Conservation (phyloP, 2,888 invertebrate species). For the Elmis aenea region DNA sequence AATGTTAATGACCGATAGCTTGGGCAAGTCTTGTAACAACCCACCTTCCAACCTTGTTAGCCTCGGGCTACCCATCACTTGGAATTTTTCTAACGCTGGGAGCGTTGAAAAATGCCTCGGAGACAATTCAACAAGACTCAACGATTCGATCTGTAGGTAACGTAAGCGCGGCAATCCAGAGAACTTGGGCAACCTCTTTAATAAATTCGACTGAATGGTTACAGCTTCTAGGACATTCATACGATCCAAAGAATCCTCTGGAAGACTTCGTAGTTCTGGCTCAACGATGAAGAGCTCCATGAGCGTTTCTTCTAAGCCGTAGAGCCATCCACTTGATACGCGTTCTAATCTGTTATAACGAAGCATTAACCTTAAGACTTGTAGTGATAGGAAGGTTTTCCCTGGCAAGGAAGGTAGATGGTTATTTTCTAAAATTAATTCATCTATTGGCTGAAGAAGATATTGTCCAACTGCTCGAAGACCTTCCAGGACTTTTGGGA, state of each 20-base stretch:
- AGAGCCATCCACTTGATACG: slow-evolving; percentile 75
- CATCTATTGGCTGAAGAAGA: slow-evolving; percentile 70
- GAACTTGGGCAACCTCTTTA: slow-evolving; percentile 72
- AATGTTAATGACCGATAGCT: slow-evolving; percentile 67
- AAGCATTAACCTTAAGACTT: slow-evolving; percentile 74
- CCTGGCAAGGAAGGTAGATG: slow-evolving; percentile 81
- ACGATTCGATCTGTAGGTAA: slow-evolving; percentile 69
- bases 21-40: slow-evolving; percentile 57
- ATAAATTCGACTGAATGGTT: slow-evolving; percentile 71
- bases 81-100: slow-evolving; percentile 68
- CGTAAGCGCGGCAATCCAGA: slow-evolving; percentile 65
- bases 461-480: slow-evolving; percentile 64
- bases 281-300: slow-evolving; percentile 83
- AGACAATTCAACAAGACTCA: slow-evolving; percentile 59
- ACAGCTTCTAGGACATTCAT: slow-evolving; percentile 75
- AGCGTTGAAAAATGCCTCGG: slow-evolving; percentile 67
- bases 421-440: slow-evolving; percentile 83
- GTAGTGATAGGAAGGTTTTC: slow-evolving; percentile 69
- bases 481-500: slow-evolving; percentile 70
- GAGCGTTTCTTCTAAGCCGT: slow-evolving; percentile 68
- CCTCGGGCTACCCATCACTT: slow-evolving; percentile 64
- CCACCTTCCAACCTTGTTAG: slow-evolving; percentile 68
- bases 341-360: slow-evolving; percentile 79
- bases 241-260: slow-evolving; percentile 71
- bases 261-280: slow-evolving; percentile 71